phyloP scores from a whole-genome alignment of 2,797 vertebrate genomes.

The Fistularia tabacaria region DNA sequence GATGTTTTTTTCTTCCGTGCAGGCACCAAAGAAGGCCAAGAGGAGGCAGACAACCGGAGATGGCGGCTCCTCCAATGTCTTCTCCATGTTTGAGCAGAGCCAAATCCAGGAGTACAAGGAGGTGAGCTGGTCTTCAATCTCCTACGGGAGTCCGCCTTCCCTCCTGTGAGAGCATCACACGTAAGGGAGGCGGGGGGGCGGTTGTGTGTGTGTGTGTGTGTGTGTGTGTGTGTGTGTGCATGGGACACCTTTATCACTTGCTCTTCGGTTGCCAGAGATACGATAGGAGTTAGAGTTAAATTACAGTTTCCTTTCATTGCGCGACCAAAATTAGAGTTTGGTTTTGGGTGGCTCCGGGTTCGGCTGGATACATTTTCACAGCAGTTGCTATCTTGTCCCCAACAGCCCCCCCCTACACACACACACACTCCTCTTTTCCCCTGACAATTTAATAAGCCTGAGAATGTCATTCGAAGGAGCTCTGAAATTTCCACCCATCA shows the following conservation, averaged over 20 bases:
- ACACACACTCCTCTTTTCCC: conserved; percentile 6
- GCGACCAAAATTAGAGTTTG: conserved; percentile 38
- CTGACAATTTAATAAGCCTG: conserved; percentile 42
- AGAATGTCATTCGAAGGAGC: conserved; percentile 48
- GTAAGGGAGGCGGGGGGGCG: no score
- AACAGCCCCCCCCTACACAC: background rate
- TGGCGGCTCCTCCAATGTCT: conserved; percentile 86
- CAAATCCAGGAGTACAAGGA: conserved; percentile 98
- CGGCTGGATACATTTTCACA: conserved; percentile 41
- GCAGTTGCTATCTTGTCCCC: conserved; percentile 47
- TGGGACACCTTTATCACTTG: background rate
- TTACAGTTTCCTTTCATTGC: background rate
- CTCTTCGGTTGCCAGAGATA: background rate
- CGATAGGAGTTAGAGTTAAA: background rate
- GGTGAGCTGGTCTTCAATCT: conserved; percentile 78
- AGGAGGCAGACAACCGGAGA: conserved; percentile 81
- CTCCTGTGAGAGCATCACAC: background rate
- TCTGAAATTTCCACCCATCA: conserved; percentile 43
- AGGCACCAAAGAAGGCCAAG: conserved; percentile 93
- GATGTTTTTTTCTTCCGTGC: conserved; percentile 4
- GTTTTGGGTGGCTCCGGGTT: conserved; percentile 1
- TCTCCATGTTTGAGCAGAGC: conserved; percentile 97
- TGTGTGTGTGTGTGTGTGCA: no score
- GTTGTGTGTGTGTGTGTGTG: no score
- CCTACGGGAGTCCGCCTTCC: background rate